A percentile compares a stretch with the other conserved stretches of the same genome.
These are phyloP conservation scores for Oplegnathus fasciatus DNA, from an alignment of 2,113 vertebrate species.

Conservation along the genomic window DNA sequence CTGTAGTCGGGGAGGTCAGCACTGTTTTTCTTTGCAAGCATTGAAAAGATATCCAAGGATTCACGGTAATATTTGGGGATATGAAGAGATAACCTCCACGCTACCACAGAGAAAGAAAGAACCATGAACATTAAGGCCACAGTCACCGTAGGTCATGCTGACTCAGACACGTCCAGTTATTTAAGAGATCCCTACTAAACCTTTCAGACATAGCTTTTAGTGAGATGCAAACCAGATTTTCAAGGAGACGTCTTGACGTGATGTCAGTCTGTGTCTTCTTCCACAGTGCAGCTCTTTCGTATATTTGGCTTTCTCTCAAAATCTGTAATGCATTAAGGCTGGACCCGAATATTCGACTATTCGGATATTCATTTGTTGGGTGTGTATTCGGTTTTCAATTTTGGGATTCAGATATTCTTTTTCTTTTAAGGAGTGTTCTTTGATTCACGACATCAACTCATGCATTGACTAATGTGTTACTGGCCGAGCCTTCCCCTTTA, in stretches of 20 bases:
- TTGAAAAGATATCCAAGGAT: neutral
- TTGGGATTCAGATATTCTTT: no score
- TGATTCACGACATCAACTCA: no score
- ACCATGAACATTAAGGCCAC: neutral
- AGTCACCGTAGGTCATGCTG: neutral
- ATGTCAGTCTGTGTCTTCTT: neutral
- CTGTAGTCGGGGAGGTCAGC: neutral
- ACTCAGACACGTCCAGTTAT: neutral
- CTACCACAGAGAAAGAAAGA: neutral
- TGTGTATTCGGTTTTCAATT: no score
- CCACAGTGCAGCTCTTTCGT: neutral
- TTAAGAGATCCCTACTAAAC: neutral
- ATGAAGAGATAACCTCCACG: slow-evolving; percentile 8
- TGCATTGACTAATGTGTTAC: no score
- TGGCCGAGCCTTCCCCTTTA: no score
- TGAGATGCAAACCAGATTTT: slow-evolving; percentile 7
- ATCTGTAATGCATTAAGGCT: neutral
- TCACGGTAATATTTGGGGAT: neutral
- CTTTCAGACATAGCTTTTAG: slow-evolving; percentile 16
- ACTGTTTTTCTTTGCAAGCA: slow-evolving; percentile 1
- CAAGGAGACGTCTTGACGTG: slow-evolving; percentile 2
- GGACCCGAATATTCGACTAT: no score
- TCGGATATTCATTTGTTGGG: no score
- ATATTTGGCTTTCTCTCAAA: neutral
- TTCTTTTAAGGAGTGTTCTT: no score